A percentile compares a stretch with the other conserved stretches of the same genome.
Conservation (phyloP, 2,113 vertebrate species). For the Serinus canaria region DNA sequence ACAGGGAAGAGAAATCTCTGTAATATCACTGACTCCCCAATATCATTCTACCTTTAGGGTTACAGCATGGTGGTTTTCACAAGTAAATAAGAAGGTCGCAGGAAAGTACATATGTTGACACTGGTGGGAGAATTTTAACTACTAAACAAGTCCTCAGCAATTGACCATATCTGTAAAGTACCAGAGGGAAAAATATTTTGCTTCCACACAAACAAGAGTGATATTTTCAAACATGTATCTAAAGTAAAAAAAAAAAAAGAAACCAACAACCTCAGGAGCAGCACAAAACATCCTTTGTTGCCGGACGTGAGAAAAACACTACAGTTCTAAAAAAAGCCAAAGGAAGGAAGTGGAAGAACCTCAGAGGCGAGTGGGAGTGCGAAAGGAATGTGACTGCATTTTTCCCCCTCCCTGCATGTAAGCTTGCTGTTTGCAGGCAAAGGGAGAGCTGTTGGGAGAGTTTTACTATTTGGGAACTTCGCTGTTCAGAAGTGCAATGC, state of each 20-base stretch:
- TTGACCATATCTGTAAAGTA: background rate
- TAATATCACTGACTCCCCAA: background rate
- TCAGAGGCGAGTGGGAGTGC: constrained; percentile 82
- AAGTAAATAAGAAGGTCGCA: background rate
- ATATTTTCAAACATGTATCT: constrained; percentile 64
- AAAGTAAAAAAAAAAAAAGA: background rate
- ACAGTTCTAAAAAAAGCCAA: constrained; percentile 95
- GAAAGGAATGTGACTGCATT: constrained; percentile 85
- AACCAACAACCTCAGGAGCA: constrained; percentile 67
- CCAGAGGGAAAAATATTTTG: background rate
- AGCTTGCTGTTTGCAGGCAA: background rate
- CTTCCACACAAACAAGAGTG: constrained; percentile 36
- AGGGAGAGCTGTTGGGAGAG: background rate
- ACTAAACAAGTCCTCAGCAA: background rate
- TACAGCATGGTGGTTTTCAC: background rate
- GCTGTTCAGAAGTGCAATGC: background rate
- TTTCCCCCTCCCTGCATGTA: constrained; percentile 55
- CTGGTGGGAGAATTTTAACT: background rate
- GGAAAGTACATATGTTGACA: background rate
- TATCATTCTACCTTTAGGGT: background rate
- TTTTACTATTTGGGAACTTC: background rate
- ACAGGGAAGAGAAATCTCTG: background rate
- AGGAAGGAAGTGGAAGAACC: constrained; percentile 98
- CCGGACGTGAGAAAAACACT: constrained; percentile 94
- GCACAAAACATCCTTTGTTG: constrained; percentile 94